Base-by-base conservation (phyloP, 2,113 vertebrate genomes). In the Erinaceus europaeus region DNA sequence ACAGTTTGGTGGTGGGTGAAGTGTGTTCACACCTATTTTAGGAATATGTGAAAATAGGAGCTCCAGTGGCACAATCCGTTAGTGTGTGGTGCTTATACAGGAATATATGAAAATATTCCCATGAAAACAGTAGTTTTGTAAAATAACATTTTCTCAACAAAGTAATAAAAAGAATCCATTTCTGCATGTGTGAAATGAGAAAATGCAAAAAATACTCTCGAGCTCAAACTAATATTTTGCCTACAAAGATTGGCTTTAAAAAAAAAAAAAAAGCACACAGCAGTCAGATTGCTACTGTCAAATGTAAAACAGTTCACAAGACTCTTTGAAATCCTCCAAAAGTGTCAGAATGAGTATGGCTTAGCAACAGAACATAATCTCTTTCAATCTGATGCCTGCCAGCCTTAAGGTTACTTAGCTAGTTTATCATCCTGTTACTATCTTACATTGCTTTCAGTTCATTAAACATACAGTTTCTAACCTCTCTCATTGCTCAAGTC, bases 391-490 rank as follows among this genome's bases (percentile, higher is more conserved):
- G 20, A 74, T 5, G 20, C 11, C 42, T 55, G 29, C 1, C 23
- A 55, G 29, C 4, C 0, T 10, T 6, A 0, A 11, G 27, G 9
- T 25, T 23, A 53, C 2, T 84, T 6, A 2, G 6, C 7, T 2
- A 40, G 5, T 5, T 4, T 14, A 17, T 23, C 21, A 15, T 21
- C 6, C 21, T 48, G 38, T 42, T 34, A 38, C 7, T 38, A 14
- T 34, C 8, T 20, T 61, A 0, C 9, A 17, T 52, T 48, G 42
- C 15, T 52, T 75, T 79, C 11, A n/a, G 27, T 40, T 34, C 7
- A 6, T 65, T 27, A 79, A 53, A 76, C 7, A 48, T 7, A 44
- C 5, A 59, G 42, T 48, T 55, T 55, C 5, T 87, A 10, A 42
- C 1, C 44, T 67, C 18, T 38, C 25, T 6, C 25, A 14, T 91